Evolutionary conservation across 2,888 invertebrate species (phyloP), one percentile per base, ranked within the genome.

Genomic region (Salpingus planirostris): DNA sequence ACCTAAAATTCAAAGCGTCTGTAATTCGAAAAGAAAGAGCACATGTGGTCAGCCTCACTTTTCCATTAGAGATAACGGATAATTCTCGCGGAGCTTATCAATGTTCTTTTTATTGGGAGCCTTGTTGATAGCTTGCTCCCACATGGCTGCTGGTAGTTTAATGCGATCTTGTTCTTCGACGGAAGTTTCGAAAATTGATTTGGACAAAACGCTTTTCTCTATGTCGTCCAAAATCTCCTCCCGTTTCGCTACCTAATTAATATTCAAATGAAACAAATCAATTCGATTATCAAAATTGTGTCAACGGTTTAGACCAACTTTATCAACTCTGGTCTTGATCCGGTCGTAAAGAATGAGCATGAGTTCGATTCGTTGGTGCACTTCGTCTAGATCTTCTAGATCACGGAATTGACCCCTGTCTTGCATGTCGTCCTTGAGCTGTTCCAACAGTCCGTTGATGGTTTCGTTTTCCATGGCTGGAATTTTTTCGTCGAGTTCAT

Each of bases 401-500:
- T 11, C 8, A 23, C 23, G 8, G 18, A 53, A 64, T 32, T 53
- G 36, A 2, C 44, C 54, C 38, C 53, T 59, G 3, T 45, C 43
- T 29, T 44, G 51, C 13, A 65, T 43, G 44, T 64, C 62, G 15
- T 52, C 46, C 2, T 55, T 45, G 15, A 65, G 37, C 42, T 64
- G 63, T 2, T 55, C 49, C 22, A 65, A 26, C 1, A 64, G 44
- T 2, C 55, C 57, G 30, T 57, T 60, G 2, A 64, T 49, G 3
- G 60, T 55, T 25, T 55, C 53, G 38, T 64, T 64, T 32, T 57
- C 43, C 48, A 46, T 2, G 44, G 29, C n/a, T n/a, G n/a, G n/a
- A n/a, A n/a, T n/a, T n/a, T 40, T 44, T 48, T 65, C 66, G 36
- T 59, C 64, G n/a, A 68, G 46, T 50, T 67, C 67, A 34, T 62